Conservation (phyloP, 2,113 vertebrate genomes). For the Crotophaga sulcirostris region DNA sequence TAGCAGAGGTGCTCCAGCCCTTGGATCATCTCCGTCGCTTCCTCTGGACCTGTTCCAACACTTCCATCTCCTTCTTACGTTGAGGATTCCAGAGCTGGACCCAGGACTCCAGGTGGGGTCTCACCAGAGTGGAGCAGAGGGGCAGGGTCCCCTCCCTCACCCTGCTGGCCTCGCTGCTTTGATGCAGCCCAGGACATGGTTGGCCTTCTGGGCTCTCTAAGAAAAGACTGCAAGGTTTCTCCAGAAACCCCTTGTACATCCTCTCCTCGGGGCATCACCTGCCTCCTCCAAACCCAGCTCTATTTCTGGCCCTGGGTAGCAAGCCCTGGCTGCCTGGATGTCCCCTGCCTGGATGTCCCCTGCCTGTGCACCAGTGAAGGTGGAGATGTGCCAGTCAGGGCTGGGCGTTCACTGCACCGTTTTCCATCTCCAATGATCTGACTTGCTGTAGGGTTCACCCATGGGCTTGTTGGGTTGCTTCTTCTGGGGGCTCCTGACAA, state of each 20-base stretch:
- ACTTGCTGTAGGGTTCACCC: neutral
- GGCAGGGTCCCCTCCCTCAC: too few relatives aligned
- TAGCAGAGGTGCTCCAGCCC: too few relatives aligned
- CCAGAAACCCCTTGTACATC: neutral
- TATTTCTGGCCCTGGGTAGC: neutral
- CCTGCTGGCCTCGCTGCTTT: too few relatives aligned
- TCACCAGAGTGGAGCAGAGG: too few relatives aligned
- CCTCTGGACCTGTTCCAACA: too few relatives aligned
- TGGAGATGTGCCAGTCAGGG: neutral
- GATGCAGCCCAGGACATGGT: too few relatives aligned
- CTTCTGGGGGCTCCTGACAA: neutral
- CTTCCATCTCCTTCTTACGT: too few relatives aligned
- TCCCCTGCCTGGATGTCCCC: neutral
- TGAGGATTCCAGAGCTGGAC: too few relatives aligned
- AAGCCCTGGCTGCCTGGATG: neutral
- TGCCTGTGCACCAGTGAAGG: accelerated
- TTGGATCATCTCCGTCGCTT: too few relatives aligned
- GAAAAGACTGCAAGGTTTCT: neutral
- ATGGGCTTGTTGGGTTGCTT: neutral
- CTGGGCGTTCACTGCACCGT: accelerated
- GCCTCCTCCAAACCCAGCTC: neutral
- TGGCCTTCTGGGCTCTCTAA: too few relatives aligned
- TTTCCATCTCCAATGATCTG: neutral
- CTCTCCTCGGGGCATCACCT: neutral
- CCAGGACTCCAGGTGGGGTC: too few relatives aligned